A percentile compares a stretch with the other conserved stretches of the same genome.
These are phyloP conservation scores for Pilophorus perplexus DNA, from an alignment of 2,888 invertebrate genomes.

Conservation along the genomic window DNA sequence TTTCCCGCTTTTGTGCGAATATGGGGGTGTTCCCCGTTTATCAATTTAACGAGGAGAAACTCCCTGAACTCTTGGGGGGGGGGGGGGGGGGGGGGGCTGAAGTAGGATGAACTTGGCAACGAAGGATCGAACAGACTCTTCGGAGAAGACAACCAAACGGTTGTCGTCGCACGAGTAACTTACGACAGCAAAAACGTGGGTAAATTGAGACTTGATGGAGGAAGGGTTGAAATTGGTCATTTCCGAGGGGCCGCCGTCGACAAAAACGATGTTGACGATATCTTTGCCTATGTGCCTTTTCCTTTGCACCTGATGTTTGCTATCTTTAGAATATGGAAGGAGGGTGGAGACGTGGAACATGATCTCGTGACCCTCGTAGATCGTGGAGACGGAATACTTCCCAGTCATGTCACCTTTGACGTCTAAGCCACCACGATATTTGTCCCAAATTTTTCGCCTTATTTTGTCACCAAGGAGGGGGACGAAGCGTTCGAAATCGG, in stretches of 20 bases:
- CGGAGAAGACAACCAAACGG: slow-evolving; percentile 78
- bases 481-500: slow-evolving; percentile 77
- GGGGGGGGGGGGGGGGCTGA: slow-evolving; percentile 74
- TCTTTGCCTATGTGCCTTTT: slow-evolving; percentile 89
- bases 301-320: slow-evolving; percentile 71
- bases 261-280: slow-evolving; percentile 86
- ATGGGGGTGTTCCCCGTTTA: slow-evolving; percentile 90
- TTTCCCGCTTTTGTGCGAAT: slow-evolving; percentile 79
- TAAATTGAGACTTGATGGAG: slow-evolving; percentile 89
- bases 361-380: slow-evolving; percentile 88
- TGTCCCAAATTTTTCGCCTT: slow-evolving; percentile 83
- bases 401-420: slow-evolving; percentile 91
- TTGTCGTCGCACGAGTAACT: slow-evolving; percentile 65
- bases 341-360: slow-evolving; percentile 89
- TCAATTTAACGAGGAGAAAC: slow-evolving; percentile 82
- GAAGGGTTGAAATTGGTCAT: slow-evolving; percentile 75
- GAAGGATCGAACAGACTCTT: slow-evolving; percentile 89
- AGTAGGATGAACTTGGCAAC: slow-evolving; percentile 81
- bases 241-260: slow-evolving; percentile 59
- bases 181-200: slow-evolving; percentile 83
- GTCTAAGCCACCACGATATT: slow-evolving; percentile 84
- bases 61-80: slow-evolving; percentile 79
- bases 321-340: slow-evolving; percentile 80
- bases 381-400: slow-evolving; percentile 82
- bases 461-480: slow-evolving; percentile 80